These are phyloP conservation scores for Apeira syringaria DNA, from an alignment of 2,888 invertebrate species.

Conservation along the genomic window DNA sequence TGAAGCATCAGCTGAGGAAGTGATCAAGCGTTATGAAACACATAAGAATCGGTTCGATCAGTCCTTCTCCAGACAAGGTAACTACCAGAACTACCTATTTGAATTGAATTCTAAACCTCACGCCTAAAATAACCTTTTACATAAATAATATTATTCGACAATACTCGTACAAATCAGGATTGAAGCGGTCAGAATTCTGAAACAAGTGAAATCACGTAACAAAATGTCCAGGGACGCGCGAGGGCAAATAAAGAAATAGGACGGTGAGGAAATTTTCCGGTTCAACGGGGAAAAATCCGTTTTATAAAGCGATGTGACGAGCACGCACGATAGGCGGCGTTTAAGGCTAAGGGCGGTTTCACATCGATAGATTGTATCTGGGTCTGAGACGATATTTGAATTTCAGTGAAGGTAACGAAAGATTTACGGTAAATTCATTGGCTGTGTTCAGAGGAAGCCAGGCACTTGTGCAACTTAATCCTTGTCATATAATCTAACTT, in stretches of 20 bases:
- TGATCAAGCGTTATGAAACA: no score
- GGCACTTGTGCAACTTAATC: no score
- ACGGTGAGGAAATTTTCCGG: slow-evolving; percentile 11
- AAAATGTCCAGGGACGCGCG: slow-evolving; percentile 8
- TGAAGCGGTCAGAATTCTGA: slow-evolving; percentile 9
- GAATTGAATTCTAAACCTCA: no score
- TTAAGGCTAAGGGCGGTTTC: neutral
- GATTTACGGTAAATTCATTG: no score
- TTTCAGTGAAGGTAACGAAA: no score
- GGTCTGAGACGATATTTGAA: neutral
- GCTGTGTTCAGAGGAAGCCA: no score
- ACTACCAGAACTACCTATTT: no score
- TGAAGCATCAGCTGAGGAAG: no score
- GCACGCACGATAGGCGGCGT: slow-evolving; percentile 7
- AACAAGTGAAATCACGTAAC: slow-evolving; percentile 26
- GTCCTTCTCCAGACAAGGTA: no score
- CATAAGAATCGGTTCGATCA: no score
- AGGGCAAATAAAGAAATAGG: slow-evolving; percentile 14
- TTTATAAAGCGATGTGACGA: slow-evolving; percentile 13
- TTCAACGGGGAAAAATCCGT: slow-evolving; percentile 8
- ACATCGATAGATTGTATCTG: slow-evolving; percentile 4
- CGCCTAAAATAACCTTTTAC: slow-evolving; percentile 1
- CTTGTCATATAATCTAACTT: no score
- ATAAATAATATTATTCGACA: slow-evolving; percentile 1
- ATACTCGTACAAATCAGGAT: neutral